Evolutionary conservation across 2,113 vertebrate species (phyloP).

Genomic region (Gobiocypris rarus): DNA sequence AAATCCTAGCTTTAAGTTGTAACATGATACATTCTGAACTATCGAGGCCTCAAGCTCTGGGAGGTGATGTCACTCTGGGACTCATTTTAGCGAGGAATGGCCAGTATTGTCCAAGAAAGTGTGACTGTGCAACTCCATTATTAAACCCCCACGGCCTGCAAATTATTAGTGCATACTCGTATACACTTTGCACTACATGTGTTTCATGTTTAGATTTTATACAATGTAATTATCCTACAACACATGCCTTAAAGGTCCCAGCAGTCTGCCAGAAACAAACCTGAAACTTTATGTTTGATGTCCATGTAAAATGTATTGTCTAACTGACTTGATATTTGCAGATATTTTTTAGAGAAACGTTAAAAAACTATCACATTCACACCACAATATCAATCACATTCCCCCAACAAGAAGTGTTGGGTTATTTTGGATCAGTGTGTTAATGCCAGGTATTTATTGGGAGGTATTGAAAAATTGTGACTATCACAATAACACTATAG

Average conservation of each 20-base stretch:
- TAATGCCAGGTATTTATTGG: background rate
- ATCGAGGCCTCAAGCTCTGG: slow-evolving; percentile 7
- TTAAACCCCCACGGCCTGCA: slow-evolving; percentile 11
- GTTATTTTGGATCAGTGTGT: background rate
- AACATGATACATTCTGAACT: background rate
- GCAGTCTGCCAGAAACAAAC: background rate
- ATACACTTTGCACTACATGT: background rate
- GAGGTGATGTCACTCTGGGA: slow-evolving; percentile 31
- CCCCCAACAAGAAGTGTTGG: background rate
- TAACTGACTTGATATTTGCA: background rate
- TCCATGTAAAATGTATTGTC: background rate
- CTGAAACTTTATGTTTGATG: background rate
- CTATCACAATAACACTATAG: too few relatives aligned
- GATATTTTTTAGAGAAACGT: background rate
- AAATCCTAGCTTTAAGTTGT: slow-evolving; percentile 2
- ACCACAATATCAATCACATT: background rate
- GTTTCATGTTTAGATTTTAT: slow-evolving; percentile 15
- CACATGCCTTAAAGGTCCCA: slow-evolving; percentile 14
- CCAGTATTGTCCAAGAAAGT: background rate
- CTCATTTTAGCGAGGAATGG: background rate
- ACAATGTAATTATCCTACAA: slow-evolving; percentile 16
- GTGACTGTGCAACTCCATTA: slow-evolving; percentile 9
- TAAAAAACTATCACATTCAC: background rate
- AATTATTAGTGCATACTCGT: background rate
- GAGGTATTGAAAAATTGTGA: too few relatives aligned